A percentile compares a stretch with the other conserved stretches of the same genome.
Evolutionary conservation across 2,888 invertebrate genomes (phyloP).

Genomic region (Drosophila kuntzei): DNA sequence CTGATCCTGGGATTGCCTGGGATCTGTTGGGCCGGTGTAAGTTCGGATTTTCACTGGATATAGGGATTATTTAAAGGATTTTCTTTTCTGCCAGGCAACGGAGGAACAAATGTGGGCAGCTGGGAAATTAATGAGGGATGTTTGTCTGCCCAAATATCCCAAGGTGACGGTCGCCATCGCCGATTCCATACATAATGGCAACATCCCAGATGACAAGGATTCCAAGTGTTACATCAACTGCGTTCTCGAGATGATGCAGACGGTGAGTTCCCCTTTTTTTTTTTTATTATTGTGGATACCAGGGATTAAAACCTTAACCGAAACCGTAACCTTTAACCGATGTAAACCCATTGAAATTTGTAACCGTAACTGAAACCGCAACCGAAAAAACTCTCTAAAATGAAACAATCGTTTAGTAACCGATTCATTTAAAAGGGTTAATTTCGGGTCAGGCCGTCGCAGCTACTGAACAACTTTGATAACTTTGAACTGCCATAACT

Average conservation of each 20-base stretch:
- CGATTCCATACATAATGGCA: conserved; percentile 76
- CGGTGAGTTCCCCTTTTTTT: too few relatives aligned
- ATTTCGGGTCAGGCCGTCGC: too few relatives aligned
- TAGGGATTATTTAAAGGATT: neutral
- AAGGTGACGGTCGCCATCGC: conserved; percentile 80
- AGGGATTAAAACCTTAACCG: too few relatives aligned
- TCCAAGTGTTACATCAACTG: conserved; percentile 87
- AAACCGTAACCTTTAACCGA: too few relatives aligned
- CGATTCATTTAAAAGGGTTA: too few relatives aligned
- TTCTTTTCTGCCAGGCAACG: conserved; percentile 71
- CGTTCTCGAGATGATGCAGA: conserved; percentile 86
- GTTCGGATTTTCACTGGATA: neutral
- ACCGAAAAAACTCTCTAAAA: too few relatives aligned
- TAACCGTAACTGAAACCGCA: too few relatives aligned
- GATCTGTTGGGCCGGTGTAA: conserved; percentile 38
- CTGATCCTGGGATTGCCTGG: conserved; percentile 37
- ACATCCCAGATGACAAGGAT: conserved; percentile 81
- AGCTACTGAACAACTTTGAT: too few relatives aligned
- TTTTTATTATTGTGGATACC: too few relatives aligned
- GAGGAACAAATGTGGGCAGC: conserved; percentile 88
- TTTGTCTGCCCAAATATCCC: conserved; percentile 88
- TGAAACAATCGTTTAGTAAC: too few relatives aligned
- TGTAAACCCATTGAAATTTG: too few relatives aligned
- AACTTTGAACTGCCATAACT: too few relatives aligned
- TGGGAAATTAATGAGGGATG: conserved; percentile 88